phyloP scores from a whole-genome alignment of 2,797 vertebrate genomes.

The Gambusia yucatana region DNA sequence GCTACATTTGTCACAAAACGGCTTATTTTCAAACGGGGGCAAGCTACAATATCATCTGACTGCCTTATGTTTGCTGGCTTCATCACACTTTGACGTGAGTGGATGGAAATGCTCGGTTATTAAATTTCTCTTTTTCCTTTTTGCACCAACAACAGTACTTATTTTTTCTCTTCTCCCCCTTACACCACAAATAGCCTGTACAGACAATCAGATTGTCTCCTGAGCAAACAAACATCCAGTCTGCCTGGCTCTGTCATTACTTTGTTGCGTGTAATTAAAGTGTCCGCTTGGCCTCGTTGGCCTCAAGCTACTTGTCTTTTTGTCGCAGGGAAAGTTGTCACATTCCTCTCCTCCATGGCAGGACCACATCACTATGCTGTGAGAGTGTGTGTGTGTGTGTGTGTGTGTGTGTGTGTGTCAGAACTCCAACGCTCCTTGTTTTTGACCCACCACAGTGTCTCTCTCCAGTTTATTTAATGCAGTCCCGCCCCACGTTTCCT shows the following conservation, averaged over 20 bases:
- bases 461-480: constrained; percentile 40
- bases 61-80: constrained; percentile 31
- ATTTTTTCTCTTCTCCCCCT: constrained; percentile 17
- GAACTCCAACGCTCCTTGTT: constrained; percentile 34
- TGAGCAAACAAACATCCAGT: constrained; percentile 15
- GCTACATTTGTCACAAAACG: constrained; percentile 65
- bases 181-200: constrained; percentile 23
- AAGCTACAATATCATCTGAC: constrained; percentile 49
- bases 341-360: constrained; percentile 64
- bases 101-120: constrained; percentile 4
- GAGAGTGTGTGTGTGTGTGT: neutral
- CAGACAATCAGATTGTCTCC: constrained; percentile 6
- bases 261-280: constrained; percentile 76
- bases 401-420: constrained; percentile 14
- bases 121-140: constrained; percentile 9
- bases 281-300: constrained; percentile 57
- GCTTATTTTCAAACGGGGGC: constrained; percentile 43
- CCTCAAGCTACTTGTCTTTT: constrained; percentile 57
- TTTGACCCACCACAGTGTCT: constrained; percentile 46
- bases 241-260: constrained; percentile 15
- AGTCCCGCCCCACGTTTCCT: constrained; percentile 35
- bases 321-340: constrained; percentile 66
- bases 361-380: constrained; percentile 42
- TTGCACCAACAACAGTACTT: neutral
- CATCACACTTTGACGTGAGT: constrained; percentile 24